These are phyloP conservation scores for Porites lutea DNA, from an alignment of 64 coral and sea anemone genomes.

Conservation along the genomic window DNA sequence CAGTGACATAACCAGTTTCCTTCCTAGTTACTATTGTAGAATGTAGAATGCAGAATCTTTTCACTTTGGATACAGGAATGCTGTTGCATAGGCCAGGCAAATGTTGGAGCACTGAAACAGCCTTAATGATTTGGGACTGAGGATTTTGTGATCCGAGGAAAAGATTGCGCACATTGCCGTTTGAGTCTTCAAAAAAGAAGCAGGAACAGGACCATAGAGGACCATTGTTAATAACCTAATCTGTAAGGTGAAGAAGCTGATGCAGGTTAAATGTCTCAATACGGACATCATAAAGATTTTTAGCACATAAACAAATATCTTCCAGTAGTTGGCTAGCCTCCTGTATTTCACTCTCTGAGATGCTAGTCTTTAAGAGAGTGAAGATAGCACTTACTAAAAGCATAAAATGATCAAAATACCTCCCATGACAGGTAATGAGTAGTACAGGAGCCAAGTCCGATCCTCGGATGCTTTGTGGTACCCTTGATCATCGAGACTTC, in stretches of 20 bases:
- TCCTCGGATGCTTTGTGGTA: too few relatives aligned
- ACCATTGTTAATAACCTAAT: constrained; percentile 30
- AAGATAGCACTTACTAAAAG: constrained; percentile 41
- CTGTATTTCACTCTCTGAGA: constrained; percentile 13
- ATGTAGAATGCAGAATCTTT: too few relatives aligned
- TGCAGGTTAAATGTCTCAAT: constrained; percentile 35
- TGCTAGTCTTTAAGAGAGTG: constrained; percentile 24
- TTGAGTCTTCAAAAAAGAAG: constrained; percentile 55
- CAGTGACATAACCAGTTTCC: too few relatives aligned
- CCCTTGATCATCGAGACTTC: too few relatives aligned
- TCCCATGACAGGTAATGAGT: too few relatives aligned
- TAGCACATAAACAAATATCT: constrained; percentile 10
- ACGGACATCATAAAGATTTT: constrained; percentile 15
- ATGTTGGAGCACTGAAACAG: background rate
- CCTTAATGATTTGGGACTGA: constrained; percentile 17
- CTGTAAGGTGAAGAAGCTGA: constrained; percentile 40
- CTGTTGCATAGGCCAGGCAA: background rate
- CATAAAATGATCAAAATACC: constrained; percentile 24
- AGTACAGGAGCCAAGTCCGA: too few relatives aligned
- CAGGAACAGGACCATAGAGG: constrained; percentile 43
- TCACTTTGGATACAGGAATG: too few relatives aligned
- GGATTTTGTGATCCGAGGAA: constrained; percentile 28
- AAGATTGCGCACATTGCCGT: constrained; percentile 32
- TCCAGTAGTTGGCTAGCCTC: constrained; percentile 11
- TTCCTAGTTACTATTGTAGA: too few relatives aligned